phyloP scores from a whole-genome alignment of 2,888 invertebrate species.

The Morpho helenor region DNA sequence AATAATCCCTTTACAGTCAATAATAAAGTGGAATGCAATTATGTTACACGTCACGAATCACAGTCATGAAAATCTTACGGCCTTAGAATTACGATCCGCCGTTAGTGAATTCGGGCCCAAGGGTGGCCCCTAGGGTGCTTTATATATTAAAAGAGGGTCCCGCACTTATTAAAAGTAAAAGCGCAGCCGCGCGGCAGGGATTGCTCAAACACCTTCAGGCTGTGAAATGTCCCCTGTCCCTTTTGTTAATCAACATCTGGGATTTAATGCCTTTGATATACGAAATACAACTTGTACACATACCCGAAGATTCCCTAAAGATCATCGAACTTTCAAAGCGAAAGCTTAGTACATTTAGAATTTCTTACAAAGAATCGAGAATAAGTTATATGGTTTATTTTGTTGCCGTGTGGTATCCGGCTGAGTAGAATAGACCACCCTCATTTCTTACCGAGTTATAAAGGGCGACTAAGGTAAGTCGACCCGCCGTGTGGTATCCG shows the following conservation, averaged over 20 bases:
- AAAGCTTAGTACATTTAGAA: too few species aligned
- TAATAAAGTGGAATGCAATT: constrained; percentile 47
- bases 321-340: too few species aligned
- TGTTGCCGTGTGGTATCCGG: too few species aligned
- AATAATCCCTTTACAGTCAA: constrained; percentile 5
- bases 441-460: too few species aligned
- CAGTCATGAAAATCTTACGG: constrained; percentile 45
- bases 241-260: constrained; percentile 14
- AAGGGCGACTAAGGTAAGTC: too few species aligned
- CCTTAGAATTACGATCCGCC: constrained; percentile 53
- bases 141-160: constrained; percentile 70
- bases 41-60: constrained; percentile 45
- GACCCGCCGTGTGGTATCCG: too few species aligned
- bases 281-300: too few species aligned
- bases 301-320: too few species aligned
- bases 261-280: constrained; percentile 6
- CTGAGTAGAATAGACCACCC: too few species aligned
- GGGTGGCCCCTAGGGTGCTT: constrained; percentile 51
- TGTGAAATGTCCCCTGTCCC: constrained; percentile 21
- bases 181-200: constrained; percentile 44
- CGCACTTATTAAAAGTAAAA: constrained; percentile 63
- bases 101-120: constrained; percentile 37
- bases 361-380: too few species aligned
- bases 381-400: too few species aligned
- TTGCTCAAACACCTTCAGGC: constrained; percentile 58